phyloP scores from a whole-genome alignment of 1,140 invertebrate genomes.

The Chionoecetes opilio region DNA sequence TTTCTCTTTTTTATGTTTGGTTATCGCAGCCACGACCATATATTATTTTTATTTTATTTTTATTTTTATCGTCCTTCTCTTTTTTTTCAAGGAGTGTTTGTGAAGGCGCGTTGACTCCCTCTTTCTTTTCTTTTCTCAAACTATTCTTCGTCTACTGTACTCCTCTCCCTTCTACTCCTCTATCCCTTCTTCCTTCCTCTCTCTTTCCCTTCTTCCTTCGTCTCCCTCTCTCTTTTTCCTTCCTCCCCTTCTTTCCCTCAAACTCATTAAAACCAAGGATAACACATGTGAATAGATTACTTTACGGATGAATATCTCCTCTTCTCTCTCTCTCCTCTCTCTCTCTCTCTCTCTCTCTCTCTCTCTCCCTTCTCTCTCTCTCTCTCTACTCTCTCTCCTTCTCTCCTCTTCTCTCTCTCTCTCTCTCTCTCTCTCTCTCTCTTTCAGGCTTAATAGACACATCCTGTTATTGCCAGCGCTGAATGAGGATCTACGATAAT shows the following conservation, averaged over 20 bases:
- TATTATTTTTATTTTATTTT: not conserved
- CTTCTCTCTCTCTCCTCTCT: no score
- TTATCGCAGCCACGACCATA: not conserved
- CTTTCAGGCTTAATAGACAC: no score
- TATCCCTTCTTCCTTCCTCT: not conserved
- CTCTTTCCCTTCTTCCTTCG: not conserved
- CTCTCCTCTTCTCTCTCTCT: no score
- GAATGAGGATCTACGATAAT: no score
- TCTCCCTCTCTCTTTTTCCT: not conserved
- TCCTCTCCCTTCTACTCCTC: not conserved
- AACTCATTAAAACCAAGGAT: not conserved
- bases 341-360: conserved; percentile 21
- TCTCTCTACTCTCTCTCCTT: no score
- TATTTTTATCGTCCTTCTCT: not conserved
- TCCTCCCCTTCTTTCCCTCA: not conserved
- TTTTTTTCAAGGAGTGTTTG: not conserved
- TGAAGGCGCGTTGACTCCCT: not conserved
- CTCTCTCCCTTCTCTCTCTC: conserved; percentile 17
- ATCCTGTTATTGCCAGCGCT: no score
- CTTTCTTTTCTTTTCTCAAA: not conserved
- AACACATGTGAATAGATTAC: not conserved
- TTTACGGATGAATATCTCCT: not conserved
- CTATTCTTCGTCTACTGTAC: not conserved
- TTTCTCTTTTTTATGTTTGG: conserved; percentile 7
- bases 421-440: no score